A percentile compares a stretch with the other conserved stretches of the same genome.
These are phyloP conservation scores for Aporophyla nigra DNA, from an alignment of 2,888 invertebrate species.

Conservation along the genomic window DNA sequence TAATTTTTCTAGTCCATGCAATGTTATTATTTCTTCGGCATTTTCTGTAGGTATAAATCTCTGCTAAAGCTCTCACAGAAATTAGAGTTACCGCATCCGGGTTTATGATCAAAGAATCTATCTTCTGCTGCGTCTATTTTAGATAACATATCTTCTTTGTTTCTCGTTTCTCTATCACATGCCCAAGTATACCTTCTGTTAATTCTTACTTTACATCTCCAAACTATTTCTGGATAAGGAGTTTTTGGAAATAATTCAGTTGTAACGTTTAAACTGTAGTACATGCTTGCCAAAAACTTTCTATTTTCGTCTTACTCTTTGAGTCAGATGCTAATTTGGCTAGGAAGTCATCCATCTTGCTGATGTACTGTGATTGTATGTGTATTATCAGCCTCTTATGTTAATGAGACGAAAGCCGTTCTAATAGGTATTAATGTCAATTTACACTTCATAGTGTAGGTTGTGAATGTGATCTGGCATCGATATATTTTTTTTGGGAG, in stretches of 20 bases:
- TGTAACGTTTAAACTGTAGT: conserved; percentile 36
- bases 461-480: conserved; percentile 12
- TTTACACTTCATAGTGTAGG: conserved; percentile 47
- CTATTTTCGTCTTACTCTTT: conserved; percentile 43
- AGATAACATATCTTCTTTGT: background rate
- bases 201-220: background rate
- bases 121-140: background rate
- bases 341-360: conserved; percentile 46
- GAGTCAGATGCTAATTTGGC: conserved; percentile 29
- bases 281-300: conserved; percentile 50
- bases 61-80: background rate
- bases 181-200: conserved; percentile 18
- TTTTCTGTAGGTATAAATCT: background rate
- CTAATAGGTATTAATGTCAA: conserved; percentile 49
- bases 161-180: background rate
- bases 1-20: no score
- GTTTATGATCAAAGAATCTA: background rate
- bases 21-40: background rate
- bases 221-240: conserved; percentile 67
- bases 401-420: conserved; percentile 35
- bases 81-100: background rate
- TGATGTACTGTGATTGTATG: conserved; percentile 20
- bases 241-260: conserved; percentile 46
- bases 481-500: conserved; percentile 21
- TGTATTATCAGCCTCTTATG: conserved; percentile 45